Evolutionary conservation across 2,888 invertebrate species (phyloP).

Genomic region (Malthinus flaveolus): DNA sequence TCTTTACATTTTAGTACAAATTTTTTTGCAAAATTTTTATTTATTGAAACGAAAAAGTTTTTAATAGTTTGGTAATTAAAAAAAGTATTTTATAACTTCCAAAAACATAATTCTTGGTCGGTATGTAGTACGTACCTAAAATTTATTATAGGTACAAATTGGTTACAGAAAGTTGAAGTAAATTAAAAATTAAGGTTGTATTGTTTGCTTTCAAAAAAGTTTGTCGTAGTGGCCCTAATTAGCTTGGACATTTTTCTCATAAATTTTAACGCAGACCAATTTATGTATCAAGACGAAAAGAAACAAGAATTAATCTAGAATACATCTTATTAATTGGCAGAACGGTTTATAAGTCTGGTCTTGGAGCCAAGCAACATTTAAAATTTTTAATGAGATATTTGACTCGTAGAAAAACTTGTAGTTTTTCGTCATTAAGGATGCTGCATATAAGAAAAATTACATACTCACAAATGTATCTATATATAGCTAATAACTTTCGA

Average conservation of each 20-base stretch:
- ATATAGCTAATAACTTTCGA: too few species aligned
- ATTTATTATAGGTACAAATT: background rate
- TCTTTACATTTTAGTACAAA: too few species aligned
- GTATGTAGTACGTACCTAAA: too few species aligned
- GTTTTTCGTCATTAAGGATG: too few species aligned
- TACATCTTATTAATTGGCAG: conserved; percentile 48
- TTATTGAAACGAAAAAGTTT: too few species aligned
- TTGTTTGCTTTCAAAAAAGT: conserved; percentile 17
- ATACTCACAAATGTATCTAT: too few species aligned
- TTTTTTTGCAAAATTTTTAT: too few species aligned
- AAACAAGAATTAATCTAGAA: conserved; percentile 46
- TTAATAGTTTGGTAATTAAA: too few species aligned
- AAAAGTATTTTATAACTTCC: too few species aligned
- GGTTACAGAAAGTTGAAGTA: conserved; percentile 4
- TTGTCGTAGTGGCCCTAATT: conserved; percentile 47
- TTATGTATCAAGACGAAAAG: conserved; percentile 43
- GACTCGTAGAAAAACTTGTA: background rate
- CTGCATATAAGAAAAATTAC: too few species aligned
- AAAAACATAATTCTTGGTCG: too few species aligned
- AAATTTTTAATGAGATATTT: conserved; percentile 24
- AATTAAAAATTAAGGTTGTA: conserved; percentile 3
- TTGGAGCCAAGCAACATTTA: conserved; percentile 19
- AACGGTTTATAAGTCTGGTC: conserved; percentile 27
- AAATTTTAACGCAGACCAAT: conserved; percentile 46
- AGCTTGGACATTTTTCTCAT: conserved; percentile 47